A percentile compares a stretch with the other conserved stretches of the same genome.
Conservation (phyloP, 2,113 vertebrate genomes). For the Podiceps cristatus region DNA sequence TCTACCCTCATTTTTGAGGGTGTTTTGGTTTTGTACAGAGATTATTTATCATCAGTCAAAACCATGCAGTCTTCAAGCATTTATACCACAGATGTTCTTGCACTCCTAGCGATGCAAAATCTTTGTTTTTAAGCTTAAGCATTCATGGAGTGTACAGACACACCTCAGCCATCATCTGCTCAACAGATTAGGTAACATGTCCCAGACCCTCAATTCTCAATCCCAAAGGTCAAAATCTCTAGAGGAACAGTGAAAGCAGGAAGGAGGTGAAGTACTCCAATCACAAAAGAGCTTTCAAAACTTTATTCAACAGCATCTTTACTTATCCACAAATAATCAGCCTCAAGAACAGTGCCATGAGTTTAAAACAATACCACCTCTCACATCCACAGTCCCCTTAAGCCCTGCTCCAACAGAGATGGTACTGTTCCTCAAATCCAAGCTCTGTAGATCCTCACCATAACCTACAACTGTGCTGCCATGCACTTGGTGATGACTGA, state of each 20-base stretch:
- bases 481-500: neutral
- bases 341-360: neutral
- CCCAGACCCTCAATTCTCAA: neutral
- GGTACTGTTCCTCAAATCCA: neutral
- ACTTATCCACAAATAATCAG: neutral
- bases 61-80: neutral
- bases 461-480: neutral
- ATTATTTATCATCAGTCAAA: neutral
- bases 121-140: neutral
- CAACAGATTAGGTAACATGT: neutral
- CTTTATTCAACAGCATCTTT: neutral
- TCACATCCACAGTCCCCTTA: neutral
- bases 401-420: neutral
- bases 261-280: neutral
- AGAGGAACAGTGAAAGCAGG: neutral
- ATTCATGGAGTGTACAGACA: neutral
- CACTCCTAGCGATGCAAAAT: neutral
- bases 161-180: neutral
- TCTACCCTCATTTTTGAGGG: neutral
- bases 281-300: neutral
- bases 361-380: rapidly evolving
- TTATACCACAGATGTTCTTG: neutral
- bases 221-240: neutral
- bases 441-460: neutral
- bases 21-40: neutral